Evolutionary conservation across 1,140 invertebrate species (phyloP), one percentile per base, ranked within the genome.

Genomic region (Drosophila setifemur): DNA sequence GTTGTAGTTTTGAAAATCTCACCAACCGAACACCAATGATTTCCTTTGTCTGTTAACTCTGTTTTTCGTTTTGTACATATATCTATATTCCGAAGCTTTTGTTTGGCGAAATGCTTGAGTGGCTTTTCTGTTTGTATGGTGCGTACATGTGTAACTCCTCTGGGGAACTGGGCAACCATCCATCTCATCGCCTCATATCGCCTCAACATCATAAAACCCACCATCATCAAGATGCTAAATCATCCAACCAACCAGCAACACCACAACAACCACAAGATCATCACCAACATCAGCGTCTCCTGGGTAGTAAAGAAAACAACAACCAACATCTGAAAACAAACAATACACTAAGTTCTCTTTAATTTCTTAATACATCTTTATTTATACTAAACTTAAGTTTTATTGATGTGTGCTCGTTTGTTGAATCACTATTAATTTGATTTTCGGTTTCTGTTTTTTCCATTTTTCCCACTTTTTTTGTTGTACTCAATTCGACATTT

Each of bases 1-100:
- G 81, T 85, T 86, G 71, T 83, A 83, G 78, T 79, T 71, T 48
- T 69, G 54, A 58, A 63, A 66, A 61, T 50, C 61, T 37, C 49
- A 73, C 33, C 64, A 52, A 55, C 35, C 45, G 39, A 66, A 29
- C 48, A 31, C 44, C 26, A 39, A 29, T 29, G 37, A 57, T 37
- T 66, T 66, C n/a, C n/a, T 43, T 33, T 55, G 16, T 71, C 33
- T 31, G 16, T 55, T 55, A 39, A 12, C 49, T 12, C 28, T 45
- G 57, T 43, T 57, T 67, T 37, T 74, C 44, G 40, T 52, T 64
- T 45, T 66, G 35, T 66, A 37, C 31, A 54, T 76, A 61, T 69
- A 73, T 23, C 47, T 72, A 72, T 14, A 53, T 23, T 66, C 12
- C 43, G 9, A 63, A 52, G 64, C 72, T 86, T 67, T 54, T 42